phyloP scores from a whole-genome alignment of 2,113 vertebrate species.

The Calyptomena viridis region DNA sequence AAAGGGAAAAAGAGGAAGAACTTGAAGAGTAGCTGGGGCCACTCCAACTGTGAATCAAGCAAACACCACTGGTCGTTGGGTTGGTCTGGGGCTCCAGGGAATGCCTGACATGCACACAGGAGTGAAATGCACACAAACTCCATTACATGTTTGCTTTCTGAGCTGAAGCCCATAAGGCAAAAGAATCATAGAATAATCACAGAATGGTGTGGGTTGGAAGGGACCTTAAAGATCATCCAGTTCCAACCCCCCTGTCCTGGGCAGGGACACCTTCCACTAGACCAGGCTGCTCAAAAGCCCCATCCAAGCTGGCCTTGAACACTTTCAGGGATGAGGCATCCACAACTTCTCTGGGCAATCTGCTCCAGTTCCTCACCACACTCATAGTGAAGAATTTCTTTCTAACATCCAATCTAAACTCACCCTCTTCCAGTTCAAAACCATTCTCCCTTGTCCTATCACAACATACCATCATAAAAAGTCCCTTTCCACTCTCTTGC shows the following conservation, averaged over 20 bases:
- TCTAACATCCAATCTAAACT: neutral
- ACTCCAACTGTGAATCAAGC: neutral
- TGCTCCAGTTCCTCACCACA: neutral
- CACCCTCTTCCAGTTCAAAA: neutral
- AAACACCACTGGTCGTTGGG: neutral
- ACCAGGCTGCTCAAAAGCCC: neutral
- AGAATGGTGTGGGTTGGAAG: neutral
- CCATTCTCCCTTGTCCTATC: neutral
- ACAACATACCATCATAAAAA: neutral
- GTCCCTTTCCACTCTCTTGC: neutral
- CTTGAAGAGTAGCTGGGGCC: accelerated
- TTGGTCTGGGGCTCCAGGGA: neutral
- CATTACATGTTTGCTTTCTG: neutral
- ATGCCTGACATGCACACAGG: neutral
- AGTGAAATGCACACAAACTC: neutral
- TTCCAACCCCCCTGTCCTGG: neutral
- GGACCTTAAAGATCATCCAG: neutral
- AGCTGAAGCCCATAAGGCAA: neutral
- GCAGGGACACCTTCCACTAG: neutral
- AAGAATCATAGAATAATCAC: neutral
- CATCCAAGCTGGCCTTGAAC: neutral
- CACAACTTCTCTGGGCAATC: neutral
- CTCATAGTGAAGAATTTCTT: neutral
- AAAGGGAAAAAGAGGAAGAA: neutral
- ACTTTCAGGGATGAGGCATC: neutral